Base-by-base conservation (phyloP, 2,888 invertebrate species). In the Lingula anatina region DNA sequence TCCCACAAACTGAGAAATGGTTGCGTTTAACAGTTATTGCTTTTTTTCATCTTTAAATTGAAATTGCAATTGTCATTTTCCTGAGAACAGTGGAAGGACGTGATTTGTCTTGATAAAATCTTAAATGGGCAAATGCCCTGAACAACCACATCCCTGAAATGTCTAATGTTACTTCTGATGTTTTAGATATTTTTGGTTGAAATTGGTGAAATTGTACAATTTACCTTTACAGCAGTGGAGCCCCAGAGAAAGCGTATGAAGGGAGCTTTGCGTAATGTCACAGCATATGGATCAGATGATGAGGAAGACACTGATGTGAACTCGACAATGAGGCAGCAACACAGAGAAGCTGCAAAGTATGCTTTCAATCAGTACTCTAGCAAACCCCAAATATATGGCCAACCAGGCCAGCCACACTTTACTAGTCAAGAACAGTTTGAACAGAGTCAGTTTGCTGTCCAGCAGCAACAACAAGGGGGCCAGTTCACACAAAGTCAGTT, bases 281-380 rank as follows among this genome's bases (percentile, higher is more conserved):
- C n/a, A 47, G 25, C 23, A 3, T 57, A 57, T 46, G 57, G 57
- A n/a, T 53, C 55, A 28, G 54, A 54, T 44, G 52, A 56, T 15
- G 54, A 54, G 39, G 46, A 46, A 37, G 57, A 53, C 24, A 55
- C 46, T 9, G 51, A 57, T 41, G 48, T 46, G 31, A 28, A 49
- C 24, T 46, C 49, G 5, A 41, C 46, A 12, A 42, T 49, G 46
- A 23, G 40, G 5, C 47, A 51, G 28, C 54, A 47, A 5, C 51
- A 48, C 49, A 26, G 23, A 5, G 28, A 28, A 40, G 5, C 44
- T 2, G 49, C 44, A 39, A 53, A 53, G 36, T 55, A 53, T 37
- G 35, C 42, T 7, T 58, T 43, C 49, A 56, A 58, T 46, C 58
- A 58, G 49, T 56, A 56, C 45, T 48, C 51, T 4, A 46, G 58